Evolutionary conservation across 2,797 vertebrate species (phyloP).

Genomic region (Dromococcyx pavoninus): DNA sequence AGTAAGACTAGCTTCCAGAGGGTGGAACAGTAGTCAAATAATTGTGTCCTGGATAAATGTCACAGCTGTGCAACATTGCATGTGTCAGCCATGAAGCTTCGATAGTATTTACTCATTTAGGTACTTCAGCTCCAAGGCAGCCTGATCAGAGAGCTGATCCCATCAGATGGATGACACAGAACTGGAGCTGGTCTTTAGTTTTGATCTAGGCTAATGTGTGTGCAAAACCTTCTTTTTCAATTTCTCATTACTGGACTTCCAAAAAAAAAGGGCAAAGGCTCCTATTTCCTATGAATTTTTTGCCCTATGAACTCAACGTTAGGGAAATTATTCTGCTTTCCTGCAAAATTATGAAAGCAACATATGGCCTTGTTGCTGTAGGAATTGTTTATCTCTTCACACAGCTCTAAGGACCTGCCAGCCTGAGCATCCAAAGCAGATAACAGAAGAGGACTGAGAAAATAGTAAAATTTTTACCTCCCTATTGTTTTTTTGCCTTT

Average conservation of each 20-base stretch:
- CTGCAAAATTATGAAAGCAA: background rate
- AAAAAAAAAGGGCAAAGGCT: background rate
- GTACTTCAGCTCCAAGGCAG: background rate
- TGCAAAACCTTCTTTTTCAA: background rate
- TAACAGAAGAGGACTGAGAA: background rate
- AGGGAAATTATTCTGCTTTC: background rate
- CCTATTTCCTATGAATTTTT: background rate
- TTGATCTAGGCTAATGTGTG: background rate
- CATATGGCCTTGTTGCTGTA: background rate
- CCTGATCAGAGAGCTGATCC: background rate
- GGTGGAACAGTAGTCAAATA: accelerated
- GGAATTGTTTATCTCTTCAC: background rate
- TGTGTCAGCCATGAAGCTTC: background rate
- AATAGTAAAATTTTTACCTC: background rate
- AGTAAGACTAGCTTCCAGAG: background rate
- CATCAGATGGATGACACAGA: background rate
- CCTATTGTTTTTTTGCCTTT: background rate
- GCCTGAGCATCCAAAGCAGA: background rate
- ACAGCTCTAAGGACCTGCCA: background rate
- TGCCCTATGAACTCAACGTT: background rate
- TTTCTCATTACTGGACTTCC: background rate
- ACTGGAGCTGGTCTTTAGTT: background rate
- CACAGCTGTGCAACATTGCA: background rate
- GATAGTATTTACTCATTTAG: background rate
- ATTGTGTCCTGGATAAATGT: background rate